Conservation (phyloP, 1,140 invertebrate genomes). For the Drosophila insularis region DNA sequence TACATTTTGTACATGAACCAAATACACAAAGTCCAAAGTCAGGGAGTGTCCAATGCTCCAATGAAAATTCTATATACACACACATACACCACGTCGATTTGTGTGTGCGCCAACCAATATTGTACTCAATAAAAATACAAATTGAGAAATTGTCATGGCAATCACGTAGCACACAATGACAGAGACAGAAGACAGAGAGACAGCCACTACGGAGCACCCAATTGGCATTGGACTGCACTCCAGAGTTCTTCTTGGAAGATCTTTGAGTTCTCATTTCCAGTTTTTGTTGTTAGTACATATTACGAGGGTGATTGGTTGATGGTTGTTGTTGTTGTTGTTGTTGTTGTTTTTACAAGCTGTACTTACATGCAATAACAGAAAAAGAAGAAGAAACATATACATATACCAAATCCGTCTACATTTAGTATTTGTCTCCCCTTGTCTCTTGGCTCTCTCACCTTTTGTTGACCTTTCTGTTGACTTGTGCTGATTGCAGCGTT, state of each 20-base stretch:
- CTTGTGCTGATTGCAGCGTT: conserved; percentile 75
- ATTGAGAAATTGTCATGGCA: conserved; percentile 71
- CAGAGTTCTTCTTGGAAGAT: conserved; percentile 50
- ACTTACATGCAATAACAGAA: conserved; percentile 18
- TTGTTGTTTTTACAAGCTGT: conserved; percentile 29
- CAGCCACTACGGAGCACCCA: conserved; percentile 31
- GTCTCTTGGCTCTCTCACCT: not conserved
- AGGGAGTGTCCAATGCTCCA: conserved; percentile 29
- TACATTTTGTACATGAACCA: conserved; percentile 60
- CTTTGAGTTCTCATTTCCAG: not conserved
- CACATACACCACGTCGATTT: conserved; percentile 25
- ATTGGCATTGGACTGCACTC: conserved; percentile 45
- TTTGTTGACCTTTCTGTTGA: conserved; percentile 66
- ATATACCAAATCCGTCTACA: not conserved
- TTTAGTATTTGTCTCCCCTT: conserved; percentile 5
- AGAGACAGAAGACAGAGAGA: conserved; percentile 22
- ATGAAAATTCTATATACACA: conserved; percentile 67
- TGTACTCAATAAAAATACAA: conserved; percentile 67
- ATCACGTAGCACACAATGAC: conserved; percentile 65
- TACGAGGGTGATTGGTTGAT: not conserved
- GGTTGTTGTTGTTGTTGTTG: conserved; percentile 4
- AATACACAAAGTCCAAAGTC: conserved; percentile 46
- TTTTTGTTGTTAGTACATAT: conserved; percentile 10
- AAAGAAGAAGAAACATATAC: conserved; percentile 1
- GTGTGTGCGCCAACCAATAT: conserved; percentile 59